Percentiles rank a stretch among this genome's conserved stretches.
These are phyloP conservation scores for Oceanites oceanicus DNA, from an alignment of 2,113 vertebrate genomes.

Conservation along the genomic window DNA sequence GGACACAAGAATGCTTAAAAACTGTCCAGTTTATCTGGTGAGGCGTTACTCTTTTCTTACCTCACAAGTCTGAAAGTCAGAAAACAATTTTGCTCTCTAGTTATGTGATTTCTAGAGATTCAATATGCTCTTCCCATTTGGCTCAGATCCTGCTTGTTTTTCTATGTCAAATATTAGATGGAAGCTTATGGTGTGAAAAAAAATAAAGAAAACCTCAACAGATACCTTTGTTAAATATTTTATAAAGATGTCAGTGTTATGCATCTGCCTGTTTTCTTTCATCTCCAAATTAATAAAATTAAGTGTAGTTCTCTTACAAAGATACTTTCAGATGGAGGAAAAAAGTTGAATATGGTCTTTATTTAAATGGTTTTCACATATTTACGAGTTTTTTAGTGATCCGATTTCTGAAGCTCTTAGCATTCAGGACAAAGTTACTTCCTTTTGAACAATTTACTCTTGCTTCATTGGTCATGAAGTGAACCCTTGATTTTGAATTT, in stretches of 20 bases:
- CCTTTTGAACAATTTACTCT: not conserved
- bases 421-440: not conserved
- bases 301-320: slow-evolving; percentile 2
- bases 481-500: not conserved
- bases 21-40: not conserved
- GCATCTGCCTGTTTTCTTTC: slow-evolving; percentile 36
- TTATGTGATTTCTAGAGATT: not conserved
- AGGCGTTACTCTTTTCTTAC: not conserved
- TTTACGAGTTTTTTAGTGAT: not conserved
- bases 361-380: not conserved
- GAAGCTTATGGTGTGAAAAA: slow-evolving; percentile 14
- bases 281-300: slow-evolving; percentile 65
- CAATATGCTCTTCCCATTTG: not conserved
- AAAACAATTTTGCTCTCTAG: not conserved
- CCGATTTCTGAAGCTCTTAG: not conserved
- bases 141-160: not conserved
- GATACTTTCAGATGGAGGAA: not conserved
- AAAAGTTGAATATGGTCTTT: not conserved
- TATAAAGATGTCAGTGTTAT: slow-evolving; percentile 61
- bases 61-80: not conserved
- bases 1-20: not conserved
- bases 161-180: not conserved
- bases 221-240: slow-evolving; percentile 71
- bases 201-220: not conserved
- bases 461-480: not conserved